These are phyloP conservation scores for Tenthredo mesomela DNA, from an alignment of 2,888 invertebrate genomes.

Conservation along the genomic window DNA sequence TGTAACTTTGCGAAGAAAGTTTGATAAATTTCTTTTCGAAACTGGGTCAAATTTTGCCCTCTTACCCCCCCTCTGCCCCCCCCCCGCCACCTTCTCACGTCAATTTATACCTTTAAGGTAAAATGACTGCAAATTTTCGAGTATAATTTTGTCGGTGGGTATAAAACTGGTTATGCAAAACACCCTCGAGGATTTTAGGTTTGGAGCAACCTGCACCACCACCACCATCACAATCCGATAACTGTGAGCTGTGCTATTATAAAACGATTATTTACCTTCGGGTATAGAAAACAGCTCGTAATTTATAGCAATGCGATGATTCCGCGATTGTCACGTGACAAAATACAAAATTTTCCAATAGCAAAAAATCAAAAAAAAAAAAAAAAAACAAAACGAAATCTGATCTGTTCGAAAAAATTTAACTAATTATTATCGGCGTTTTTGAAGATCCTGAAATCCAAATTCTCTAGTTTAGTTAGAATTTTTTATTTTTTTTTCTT, in stretches of 20 bases:
- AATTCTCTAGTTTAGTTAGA: too few relatives aligned
- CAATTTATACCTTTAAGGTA: conserved; percentile 19
- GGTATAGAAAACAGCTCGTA: neutral
- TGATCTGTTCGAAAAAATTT: too few relatives aligned
- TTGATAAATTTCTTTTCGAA: conserved; percentile 6
- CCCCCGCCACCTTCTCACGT: neutral
- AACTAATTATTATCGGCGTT: too few relatives aligned
- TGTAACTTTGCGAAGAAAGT: neutral
- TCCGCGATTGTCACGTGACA: neutral
- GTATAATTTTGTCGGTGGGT: neutral
- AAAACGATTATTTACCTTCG: conserved; percentile 17
- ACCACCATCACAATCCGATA: neutral
- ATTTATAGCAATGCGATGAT: neutral
- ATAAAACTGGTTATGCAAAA: conserved; percentile 47
- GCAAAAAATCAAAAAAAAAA: neutral
- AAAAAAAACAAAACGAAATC: too few relatives aligned
- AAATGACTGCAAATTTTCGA: conserved; percentile 35
- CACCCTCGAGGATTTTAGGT: conserved; percentile 21
- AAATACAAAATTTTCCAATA: neutral
- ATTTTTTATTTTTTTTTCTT: neutral
- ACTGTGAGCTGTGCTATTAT: conserved; percentile 1
- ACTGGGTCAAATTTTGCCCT: conserved; percentile 19
- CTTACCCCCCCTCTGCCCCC: neutral
- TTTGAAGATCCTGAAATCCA: too few relatives aligned
- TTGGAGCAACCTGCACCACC: neutral